Evolutionary conservation across 1,140 invertebrate species (phyloP), one percentile per base, ranked within the genome.

Genomic region (Portunus trituberculatus): DNA sequence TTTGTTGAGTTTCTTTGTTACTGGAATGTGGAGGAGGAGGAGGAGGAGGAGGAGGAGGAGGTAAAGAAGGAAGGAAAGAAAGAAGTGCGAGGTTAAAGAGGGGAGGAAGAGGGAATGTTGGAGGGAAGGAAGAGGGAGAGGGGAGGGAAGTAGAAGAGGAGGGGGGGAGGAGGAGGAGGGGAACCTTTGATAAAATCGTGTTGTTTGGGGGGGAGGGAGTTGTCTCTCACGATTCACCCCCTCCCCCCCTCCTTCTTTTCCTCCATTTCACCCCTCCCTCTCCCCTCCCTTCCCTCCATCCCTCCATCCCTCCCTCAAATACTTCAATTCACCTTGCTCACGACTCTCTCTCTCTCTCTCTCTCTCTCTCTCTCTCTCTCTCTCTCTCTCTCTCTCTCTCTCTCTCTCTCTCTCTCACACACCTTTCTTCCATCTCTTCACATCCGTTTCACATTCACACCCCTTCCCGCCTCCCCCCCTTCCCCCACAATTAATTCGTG

Each of bases 351-450:
- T 92, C 91, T 76, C 52, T 92, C 59, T 92, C 91, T 76, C 91
- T 92, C 91, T 92, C 91, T 92, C 91, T 92, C 67, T 92, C 67
- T 92, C 91, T 92, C 91, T 67, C 48, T 91, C 46, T 39, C 46
- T 39, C 32, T 91, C 45, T 46, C 84, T 86, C 52, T 59, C 52
- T 59, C 52, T 76, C 67, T 76, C 67, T 76, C 67, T 76, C 52
- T 59, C 52, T 59, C 52, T 59, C 52, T 59, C 52, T 59, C 52
- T 59, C 52, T 59, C 52, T 59, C 52, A 4, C 52, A 4, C 16
- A 4, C 91, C 52, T 92, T 16, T 82, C 91, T 32, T 92, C 91
- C 39, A 31, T 82, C 59, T 91, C 46, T 39, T 59, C 52, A 59
- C 52, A 59, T 59, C 52, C 52, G 52, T 59, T 59, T 59, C 52